phyloP scores from a whole-genome alignment of 2,797 vertebrate genomes.

The Semotilus atromaculatus region DNA sequence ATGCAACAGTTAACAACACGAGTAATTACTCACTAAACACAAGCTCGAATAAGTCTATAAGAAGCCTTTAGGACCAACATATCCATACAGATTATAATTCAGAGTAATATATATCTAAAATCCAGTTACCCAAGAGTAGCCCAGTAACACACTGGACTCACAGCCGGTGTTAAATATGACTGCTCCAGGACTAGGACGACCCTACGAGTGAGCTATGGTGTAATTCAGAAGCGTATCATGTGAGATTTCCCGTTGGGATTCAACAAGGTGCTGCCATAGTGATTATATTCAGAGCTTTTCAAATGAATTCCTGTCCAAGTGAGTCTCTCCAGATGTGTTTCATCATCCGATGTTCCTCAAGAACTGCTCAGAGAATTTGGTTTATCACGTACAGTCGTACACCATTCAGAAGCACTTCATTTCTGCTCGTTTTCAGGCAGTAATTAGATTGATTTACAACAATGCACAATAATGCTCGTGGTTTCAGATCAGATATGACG shows the following conservation, averaged over 20 bases:
- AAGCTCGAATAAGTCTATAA: not conserved
- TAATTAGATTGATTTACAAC: not conserved
- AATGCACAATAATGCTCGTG: not conserved
- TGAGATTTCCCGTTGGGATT: not conserved
- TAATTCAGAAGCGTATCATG: not conserved
- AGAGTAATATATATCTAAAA: not conserved
- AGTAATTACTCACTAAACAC: not conserved
- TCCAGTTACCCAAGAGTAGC: not conserved
- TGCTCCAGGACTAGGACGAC: not conserved
- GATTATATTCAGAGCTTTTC: not conserved
- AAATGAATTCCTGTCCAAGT: not conserved
- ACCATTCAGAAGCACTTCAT: not conserved
- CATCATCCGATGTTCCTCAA: not conserved
- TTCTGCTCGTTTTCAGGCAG: not conserved
- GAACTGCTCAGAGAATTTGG: not conserved
- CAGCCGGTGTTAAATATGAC: not conserved
- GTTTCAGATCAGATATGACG: not conserved
- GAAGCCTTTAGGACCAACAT: not conserved
- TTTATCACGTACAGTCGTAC: not conserved
- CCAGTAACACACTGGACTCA: not conserved
- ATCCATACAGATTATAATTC: not conserved
- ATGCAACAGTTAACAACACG: not conserved
- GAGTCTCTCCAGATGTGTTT: not conserved
- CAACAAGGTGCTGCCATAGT: not conserved
- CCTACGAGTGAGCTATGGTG: not conserved